Percentiles rank a stretch among this genome's conserved stretches.
Evolutionary conservation across 2,797 vertebrate genomes (phyloP).

Genomic region (Apogon hyalosoma): DNA sequence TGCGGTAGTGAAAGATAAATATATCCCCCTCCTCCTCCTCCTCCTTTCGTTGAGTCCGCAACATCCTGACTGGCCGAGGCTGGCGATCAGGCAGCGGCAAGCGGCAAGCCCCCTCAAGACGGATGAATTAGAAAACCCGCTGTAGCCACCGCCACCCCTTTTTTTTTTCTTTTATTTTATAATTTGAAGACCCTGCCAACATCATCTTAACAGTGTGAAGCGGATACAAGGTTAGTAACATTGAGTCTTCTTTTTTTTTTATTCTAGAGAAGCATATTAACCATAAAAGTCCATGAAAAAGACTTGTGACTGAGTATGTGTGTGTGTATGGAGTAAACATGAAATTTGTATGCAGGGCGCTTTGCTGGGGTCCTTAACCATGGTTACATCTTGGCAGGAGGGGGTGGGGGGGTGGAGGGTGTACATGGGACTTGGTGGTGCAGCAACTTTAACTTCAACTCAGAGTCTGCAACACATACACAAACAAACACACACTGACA

Average conservation of each 20-base stretch:
- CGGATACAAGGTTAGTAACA: constrained; percentile 83
- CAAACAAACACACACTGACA: background rate
- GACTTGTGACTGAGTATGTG: constrained; percentile 18
- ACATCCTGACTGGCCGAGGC: constrained; percentile 78
- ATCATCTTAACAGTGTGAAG: constrained; percentile 62
- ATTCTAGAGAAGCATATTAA: constrained; percentile 9
- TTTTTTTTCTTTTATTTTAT: constrained; percentile 43
- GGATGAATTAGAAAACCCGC: constrained; percentile 78
- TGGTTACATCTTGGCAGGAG: constrained; percentile 55
- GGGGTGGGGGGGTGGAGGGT: background rate
- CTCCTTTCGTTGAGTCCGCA: constrained; percentile 73
- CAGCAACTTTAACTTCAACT: constrained; percentile 67
- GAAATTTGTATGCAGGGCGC: constrained; percentile 71
- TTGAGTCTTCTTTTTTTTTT: constrained; percentile 36
- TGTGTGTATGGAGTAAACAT: constrained; percentile 36
- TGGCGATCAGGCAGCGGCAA: constrained; percentile 67
- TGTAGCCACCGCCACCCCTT: constrained; percentile 17
- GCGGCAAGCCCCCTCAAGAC: constrained; percentile 66
- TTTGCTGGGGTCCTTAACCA: constrained; percentile 55
- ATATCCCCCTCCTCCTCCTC: constrained; percentile 73
- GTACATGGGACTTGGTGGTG: constrained; percentile 27
- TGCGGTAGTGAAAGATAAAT: constrained; percentile 86
- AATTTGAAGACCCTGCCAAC: constrained; percentile 43
- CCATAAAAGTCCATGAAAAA: constrained; percentile 9
- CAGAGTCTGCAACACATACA: constrained; percentile 23